Evolutionary conservation across 2,113 vertebrate species (phyloP), one percentile per base, ranked within the genome.

Genomic region (Perccottus glenii): DNA sequence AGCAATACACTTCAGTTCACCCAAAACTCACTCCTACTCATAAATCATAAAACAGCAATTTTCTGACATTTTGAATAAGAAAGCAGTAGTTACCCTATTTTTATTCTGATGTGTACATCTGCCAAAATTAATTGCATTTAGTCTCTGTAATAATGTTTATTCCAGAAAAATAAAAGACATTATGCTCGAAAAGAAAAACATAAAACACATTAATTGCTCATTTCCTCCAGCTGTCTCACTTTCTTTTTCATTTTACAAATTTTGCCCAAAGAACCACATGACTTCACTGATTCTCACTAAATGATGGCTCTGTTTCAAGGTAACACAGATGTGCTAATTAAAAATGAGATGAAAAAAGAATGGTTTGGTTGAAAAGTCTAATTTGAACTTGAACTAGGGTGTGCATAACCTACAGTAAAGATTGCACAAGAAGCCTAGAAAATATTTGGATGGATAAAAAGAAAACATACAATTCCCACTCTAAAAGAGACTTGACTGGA

Each of bases 151-250:
- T 70, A 80, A 78, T 65, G 70, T 87, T 76, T 71, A 75, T 82
- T 82, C 60, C 42, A 47, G 62, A 71, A 82, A 36, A 58, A 84
- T 84, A 78, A 84, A 77, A 75, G 60, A 73, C 72, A 80, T 84
- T 38, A 76, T 77, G 72, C 56, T 64, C 74, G 66, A 73, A 62
- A 66, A 65, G 66, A 62, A 70, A 55, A 32, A 36, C 52, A 55
- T 70, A 49, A 70, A 73, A 64, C 63, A 68, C 64, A 36, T 47
- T 38, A 72, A 35, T 63, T 33, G 12, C 63, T 77, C 64, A 67
- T 79, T 60, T 56, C 67, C 78, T 83, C 82, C 80, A 81, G 72
- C 80, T 81, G 82, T 67, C 60, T 64, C 55, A 62, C 69, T 79
- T 45, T 52, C 68, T 49, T 77, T 75, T 40, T 56, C 73, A 45